Percentiles rank a stretch among this genome's conserved stretches.
Evolutionary conservation across 2,888 invertebrate species (phyloP).

Genomic region (Drosophila mayaguana): DNA sequence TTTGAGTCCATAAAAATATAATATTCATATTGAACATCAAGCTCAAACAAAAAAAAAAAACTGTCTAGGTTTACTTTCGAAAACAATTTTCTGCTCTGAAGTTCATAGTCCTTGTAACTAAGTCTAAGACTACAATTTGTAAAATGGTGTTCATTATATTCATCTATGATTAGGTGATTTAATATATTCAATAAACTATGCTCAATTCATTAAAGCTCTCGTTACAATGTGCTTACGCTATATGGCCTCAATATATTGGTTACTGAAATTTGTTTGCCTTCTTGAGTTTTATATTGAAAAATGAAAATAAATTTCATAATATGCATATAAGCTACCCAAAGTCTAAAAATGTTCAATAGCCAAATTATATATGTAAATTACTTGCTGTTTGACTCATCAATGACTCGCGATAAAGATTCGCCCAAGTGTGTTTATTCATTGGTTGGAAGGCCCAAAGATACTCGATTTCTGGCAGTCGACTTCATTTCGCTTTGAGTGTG

Average conservation of each 20-base stretch:
- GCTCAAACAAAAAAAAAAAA: no score
- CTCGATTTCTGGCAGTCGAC: slow-evolving; percentile 55
- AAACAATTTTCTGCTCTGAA: background rate
- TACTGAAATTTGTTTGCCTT: background rate
- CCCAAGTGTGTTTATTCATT: slow-evolving; percentile 36
- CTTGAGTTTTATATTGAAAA: background rate
- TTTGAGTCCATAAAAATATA: background rate
- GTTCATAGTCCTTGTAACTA: background rate
- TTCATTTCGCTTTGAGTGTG: slow-evolving; percentile 42
- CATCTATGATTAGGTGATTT: no score
- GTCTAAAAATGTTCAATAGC: slow-evolving; percentile 2
- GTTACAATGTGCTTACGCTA: background rate
- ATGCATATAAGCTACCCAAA: background rate
- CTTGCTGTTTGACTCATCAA: slow-evolving; percentile 3
- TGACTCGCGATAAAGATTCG: background rate
- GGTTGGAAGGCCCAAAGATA: slow-evolving; percentile 55
- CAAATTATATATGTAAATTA: slow-evolving; percentile 22
- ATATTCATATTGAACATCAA: background rate
- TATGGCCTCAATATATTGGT: background rate
- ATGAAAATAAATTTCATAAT: background rate
- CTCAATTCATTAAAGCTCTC: background rate
- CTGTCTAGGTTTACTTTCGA: background rate
- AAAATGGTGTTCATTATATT: background rate
- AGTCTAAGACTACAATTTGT: no score
- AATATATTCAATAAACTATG: background rate